These are phyloP conservation scores for Abrostola tripartita DNA, from an alignment of 2,888 invertebrate species.

Conservation along the genomic window DNA sequence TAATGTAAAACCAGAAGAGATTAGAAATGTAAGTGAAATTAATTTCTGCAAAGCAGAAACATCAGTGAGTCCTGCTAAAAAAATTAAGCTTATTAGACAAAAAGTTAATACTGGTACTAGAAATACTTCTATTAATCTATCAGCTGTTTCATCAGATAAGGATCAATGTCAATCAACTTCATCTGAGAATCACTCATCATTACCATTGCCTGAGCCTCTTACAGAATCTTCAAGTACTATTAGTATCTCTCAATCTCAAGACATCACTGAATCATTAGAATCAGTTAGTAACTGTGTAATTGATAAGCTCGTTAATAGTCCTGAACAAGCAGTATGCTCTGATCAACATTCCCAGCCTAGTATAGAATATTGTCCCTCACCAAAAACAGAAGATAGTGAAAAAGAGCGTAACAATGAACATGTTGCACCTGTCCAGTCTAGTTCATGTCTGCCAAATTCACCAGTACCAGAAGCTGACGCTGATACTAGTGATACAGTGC, in stretches of 20 bases:
- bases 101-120: conserved; percentile 69
- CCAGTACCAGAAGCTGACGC: conserved; percentile 32
- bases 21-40: conserved; percentile 83
- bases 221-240: conserved; percentile 56
- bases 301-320: conserved; percentile 27
- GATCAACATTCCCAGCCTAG: conserved; percentile 50
- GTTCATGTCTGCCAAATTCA: conserved; percentile 21
- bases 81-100: conserved; percentile 85
- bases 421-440: conserved; percentile 38
- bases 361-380: conserved; percentile 22
- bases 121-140: conserved; percentile 60
- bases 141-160: conserved; percentile 57
- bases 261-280: conserved; percentile 27
- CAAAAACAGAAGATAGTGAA: conserved; percentile 17
- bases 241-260: conserved; percentile 57
- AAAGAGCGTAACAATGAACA: conserved; percentile 32
- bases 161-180: conserved; percentile 82
- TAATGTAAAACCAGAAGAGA: conserved; percentile 81
- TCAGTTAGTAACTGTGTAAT: conserved; percentile 35
- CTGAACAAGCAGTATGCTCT: conserved; percentile 24
- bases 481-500: conserved; percentile 38
- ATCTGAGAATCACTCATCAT: conserved; percentile 60
- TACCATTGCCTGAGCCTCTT: conserved; percentile 52
- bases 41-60: conserved; percentile 87
- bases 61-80: conserved; percentile 80